Percentiles rank a stretch among this genome's conserved stretches.
Evolutionary conservation across 2,113 vertebrate species (phyloP).

Genomic region (Odocoileus virginianus): DNA sequence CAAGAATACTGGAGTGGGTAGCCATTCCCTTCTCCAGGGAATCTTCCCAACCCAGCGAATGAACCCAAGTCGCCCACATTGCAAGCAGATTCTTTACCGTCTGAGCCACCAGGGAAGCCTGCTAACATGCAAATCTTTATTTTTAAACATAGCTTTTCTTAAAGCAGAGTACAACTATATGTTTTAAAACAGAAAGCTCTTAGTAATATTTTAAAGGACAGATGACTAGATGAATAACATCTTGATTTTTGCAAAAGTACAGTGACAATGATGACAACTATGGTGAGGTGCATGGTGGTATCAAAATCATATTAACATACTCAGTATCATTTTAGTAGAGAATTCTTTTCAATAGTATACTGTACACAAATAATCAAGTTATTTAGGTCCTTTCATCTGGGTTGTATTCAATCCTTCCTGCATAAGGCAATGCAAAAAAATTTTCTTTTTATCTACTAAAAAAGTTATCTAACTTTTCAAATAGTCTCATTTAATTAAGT

Average conservation of each 20-base stretch:
- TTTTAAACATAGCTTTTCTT: neutral
- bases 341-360: neutral
- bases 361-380: neutral
- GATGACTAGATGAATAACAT: neutral
- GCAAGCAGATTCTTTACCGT: neutral
- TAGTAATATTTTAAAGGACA: neutral
- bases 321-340: neutral
- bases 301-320: neutral
- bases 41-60: neutral
- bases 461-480: neutral
- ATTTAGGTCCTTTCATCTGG: neutral
- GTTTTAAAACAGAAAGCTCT: neutral
- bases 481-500: neutral
- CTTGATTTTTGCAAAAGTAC: neutral
- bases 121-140: neutral
- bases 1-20: neutral
- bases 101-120: neutral
- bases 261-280: neutral
- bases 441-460: neutral
- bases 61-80: neutral
- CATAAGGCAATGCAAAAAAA: neutral
- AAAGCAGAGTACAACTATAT: neutral
- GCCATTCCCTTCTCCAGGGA: neutral
- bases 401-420: neutral
- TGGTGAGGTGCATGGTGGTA: neutral